These are phyloP conservation scores for Tetheella fluctuosa DNA, from an alignment of 2,888 invertebrate genomes.

Conservation along the genomic window DNA sequence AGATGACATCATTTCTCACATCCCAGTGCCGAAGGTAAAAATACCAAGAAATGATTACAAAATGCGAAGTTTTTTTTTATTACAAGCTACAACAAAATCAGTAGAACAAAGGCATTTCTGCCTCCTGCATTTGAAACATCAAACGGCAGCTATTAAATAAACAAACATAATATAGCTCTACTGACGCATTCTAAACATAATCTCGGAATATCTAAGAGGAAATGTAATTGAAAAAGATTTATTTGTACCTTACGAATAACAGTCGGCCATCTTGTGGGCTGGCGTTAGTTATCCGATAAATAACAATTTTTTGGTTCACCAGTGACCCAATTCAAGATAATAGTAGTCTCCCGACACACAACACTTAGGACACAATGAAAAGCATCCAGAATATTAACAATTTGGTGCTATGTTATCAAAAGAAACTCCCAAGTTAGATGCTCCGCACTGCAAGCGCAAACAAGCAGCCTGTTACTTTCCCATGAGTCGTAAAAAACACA, in stretches of 20 bases:
- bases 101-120: conserved; percentile 69
- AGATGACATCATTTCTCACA: background rate
- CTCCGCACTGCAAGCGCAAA: conserved; percentile 72
- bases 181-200: conserved; percentile 28
- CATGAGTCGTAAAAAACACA: conserved; percentile 32
- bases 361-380: conserved; percentile 48
- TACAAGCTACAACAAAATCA: conserved; percentile 41
- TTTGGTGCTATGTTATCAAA: conserved; percentile 52
- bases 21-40: conserved; percentile 29
- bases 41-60: conserved; percentile 30
- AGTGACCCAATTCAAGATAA: conserved; percentile 55
- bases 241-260: conserved; percentile 81
- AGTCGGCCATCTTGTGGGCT: conserved; percentile 84
- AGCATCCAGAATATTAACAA: conserved; percentile 48
- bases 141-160: conserved; percentile 32
- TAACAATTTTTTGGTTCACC: conserved; percentile 64
- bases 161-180: conserved; percentile 35
- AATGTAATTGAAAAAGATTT: conserved; percentile 59
- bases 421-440: conserved; percentile 54
- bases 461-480: conserved; percentile 66
- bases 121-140: conserved; percentile 22
- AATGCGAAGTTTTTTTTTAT: conserved; percentile 44
- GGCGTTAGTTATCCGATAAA: conserved; percentile 76
- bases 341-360: conserved; percentile 46
- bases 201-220: conserved; percentile 41